Evolutionary conservation across 2,113 vertebrate species (phyloP).

Genomic region (Charadrius vociferus): DNA sequence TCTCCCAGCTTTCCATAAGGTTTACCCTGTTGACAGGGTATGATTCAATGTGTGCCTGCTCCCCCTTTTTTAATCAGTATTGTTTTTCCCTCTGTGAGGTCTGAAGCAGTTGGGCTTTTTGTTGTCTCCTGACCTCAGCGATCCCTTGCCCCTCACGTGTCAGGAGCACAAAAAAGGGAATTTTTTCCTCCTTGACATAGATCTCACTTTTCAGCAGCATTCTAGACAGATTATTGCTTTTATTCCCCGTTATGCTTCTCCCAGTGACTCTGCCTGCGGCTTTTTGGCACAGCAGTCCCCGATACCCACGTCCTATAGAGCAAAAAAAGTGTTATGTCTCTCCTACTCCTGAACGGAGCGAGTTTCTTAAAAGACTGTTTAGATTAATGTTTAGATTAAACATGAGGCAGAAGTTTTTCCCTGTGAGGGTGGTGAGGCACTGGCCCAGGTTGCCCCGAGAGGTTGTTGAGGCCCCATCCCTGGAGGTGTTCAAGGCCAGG

Average conservation of each 20-base stretch:
- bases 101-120: not conserved
- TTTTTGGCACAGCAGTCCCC: not conserved
- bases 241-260: not conserved
- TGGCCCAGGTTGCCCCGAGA: no score
- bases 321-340: not conserved
- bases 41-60: not conserved
- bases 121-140: not conserved
- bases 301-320: rapidly evolving
- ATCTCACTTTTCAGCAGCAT: not conserved
- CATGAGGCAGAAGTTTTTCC: no score
- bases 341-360: not conserved
- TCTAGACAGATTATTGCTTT: not conserved
- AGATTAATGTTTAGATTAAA: no score
- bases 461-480: no score
- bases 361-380: not conserved
- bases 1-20: not conserved
- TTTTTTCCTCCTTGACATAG: not conserved
- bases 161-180: not conserved
- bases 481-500: no score
- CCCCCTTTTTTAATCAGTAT: not conserved
- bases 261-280: not conserved
- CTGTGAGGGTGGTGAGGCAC: no score
- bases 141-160: not conserved
- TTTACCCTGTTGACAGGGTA: not conserved
- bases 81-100: not conserved